Percentiles rank a stretch among this genome's conserved stretches.
These are phyloP conservation scores for Motacilla alba DNA, from an alignment of 2,113 vertebrate species.

Conservation along the genomic window DNA sequence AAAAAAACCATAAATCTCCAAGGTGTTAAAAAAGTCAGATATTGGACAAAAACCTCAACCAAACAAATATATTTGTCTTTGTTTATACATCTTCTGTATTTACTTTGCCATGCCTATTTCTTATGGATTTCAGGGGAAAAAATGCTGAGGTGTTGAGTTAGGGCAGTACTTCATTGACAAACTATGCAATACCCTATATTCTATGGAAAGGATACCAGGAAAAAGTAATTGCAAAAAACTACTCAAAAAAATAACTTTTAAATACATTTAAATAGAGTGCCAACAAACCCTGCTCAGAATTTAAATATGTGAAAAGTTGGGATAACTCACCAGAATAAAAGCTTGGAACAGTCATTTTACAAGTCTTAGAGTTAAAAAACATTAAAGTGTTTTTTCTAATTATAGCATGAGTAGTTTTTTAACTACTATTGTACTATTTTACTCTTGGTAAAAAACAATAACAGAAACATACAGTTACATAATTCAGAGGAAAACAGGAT, in stretches of 20 bases:
- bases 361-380: not conserved
- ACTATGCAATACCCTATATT: not conserved
- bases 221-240: not conserved
- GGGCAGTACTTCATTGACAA: not conserved
- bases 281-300: not conserved
- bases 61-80: not conserved
- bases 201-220: not conserved
- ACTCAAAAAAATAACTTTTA: not conserved
- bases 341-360: not conserved
- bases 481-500: not conserved
- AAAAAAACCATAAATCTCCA: not conserved
- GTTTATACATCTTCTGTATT: not conserved
- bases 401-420: not conserved
- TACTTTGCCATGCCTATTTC: not conserved
- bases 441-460: not conserved
- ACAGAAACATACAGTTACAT: not conserved
- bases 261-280: not conserved
- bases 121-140: not conserved
- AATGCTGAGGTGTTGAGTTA: not conserved
- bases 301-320: not conserved
- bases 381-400: not conserved
- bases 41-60: rapidly evolving
- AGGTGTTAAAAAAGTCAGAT: not conserved
- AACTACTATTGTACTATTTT: not conserved
- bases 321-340: not conserved